Evolutionary conservation across 2,113 vertebrate genomes (phyloP).

Genomic region (Nesospiza acunhae): DNA sequence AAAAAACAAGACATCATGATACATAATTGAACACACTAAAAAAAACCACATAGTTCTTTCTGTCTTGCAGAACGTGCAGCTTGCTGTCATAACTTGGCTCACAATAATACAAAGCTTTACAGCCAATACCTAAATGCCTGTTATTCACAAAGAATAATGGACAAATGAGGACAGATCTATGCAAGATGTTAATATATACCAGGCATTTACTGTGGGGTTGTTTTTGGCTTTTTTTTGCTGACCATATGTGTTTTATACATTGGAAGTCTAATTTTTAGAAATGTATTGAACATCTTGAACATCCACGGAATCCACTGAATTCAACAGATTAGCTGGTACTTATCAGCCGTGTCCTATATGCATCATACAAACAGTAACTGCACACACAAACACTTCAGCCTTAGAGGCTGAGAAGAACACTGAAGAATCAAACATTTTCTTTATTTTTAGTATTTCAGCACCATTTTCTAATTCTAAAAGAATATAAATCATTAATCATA

Average conservation of each 20-base stretch:
- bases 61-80: not conserved
- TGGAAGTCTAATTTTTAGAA: not conserved
- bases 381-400: not conserved
- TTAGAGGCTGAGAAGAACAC: not conserved
- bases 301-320: not conserved
- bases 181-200: not conserved
- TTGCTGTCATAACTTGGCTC: not conserved
- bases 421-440: not conserved
- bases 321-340: not conserved
- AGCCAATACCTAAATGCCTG: not conserved
- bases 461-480: not conserved
- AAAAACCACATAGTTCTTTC: not conserved
- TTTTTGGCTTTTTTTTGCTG: not conserved
- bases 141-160: not conserved
- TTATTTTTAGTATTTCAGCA: not conserved
- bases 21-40: not conserved
- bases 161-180: not conserved
- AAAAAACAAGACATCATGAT: not conserved
- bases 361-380: not conserved
- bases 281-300: not conserved
- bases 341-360: not conserved
- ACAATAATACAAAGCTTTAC: not conserved
- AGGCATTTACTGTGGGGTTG: not conserved
- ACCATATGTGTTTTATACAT: not conserved
- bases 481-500: not conserved